These are phyloP conservation scores for Clamator glandarius DNA, from an alignment of 2,797 vertebrate species.

Conservation along the genomic window DNA sequence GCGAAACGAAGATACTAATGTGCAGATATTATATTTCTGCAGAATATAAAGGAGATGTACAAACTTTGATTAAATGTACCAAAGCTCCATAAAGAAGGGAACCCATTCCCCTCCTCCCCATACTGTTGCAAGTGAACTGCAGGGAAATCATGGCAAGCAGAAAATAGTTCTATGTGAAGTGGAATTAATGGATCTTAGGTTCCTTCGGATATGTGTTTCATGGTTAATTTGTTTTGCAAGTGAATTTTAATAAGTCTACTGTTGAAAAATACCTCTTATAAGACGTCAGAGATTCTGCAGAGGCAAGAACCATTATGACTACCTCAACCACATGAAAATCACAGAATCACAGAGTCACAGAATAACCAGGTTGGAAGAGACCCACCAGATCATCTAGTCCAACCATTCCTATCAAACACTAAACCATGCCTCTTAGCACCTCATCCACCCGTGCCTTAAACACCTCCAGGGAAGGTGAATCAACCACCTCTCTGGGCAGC, in stretches of 20 bases:
- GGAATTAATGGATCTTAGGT: conserved; percentile 40
- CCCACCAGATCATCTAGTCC: too few relatives aligned
- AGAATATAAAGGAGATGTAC: neutral
- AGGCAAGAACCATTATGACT: neutral
- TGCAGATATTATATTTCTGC: neutral
- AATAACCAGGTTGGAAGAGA: too few relatives aligned
- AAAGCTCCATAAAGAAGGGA: neutral
- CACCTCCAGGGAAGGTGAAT: too few relatives aligned
- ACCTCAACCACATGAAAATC: neutral
- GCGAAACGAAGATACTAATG: neutral
- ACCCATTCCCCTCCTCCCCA: too few relatives aligned
- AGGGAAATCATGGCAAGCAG: neutral
- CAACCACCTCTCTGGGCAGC: too few relatives aligned
- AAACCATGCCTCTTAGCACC: too few relatives aligned
- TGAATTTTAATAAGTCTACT: conserved; percentile 46
- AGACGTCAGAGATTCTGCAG: neutral
- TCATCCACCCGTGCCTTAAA: too few relatives aligned
- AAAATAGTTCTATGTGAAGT: conserved; percentile 16
- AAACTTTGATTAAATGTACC: neutral
- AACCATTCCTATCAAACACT: too few relatives aligned
- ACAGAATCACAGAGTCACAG: too few relatives aligned
- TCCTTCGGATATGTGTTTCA: conserved; percentile 50
- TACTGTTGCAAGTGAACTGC: neutral
- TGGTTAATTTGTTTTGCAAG: conserved; percentile 49
- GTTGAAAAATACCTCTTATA: conserved; percentile 34